phyloP scores from a whole-genome alignment of 2,113 vertebrate species.

The Vidua macroura region DNA sequence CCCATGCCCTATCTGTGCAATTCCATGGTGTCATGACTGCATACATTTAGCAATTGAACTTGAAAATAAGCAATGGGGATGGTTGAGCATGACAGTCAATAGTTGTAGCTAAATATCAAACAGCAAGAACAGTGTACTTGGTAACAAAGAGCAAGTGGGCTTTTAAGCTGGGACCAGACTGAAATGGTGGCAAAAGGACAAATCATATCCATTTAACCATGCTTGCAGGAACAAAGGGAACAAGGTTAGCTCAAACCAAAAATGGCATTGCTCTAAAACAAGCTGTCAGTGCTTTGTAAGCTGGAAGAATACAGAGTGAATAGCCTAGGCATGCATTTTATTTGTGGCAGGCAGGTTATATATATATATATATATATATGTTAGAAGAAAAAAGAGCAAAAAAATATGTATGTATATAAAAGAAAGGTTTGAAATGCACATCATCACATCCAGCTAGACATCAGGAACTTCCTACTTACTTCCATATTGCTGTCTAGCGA shows the following conservation, averaged over 20 bases:
- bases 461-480: constrained; percentile 90
- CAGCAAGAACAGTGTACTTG: constrained; percentile 61
- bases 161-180: constrained; percentile 62
- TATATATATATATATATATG: constrained; percentile 61
- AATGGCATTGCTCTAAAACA: constrained; percentile 73
- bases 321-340: constrained; percentile 91
- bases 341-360: constrained; percentile 78
- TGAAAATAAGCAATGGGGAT: constrained; percentile 67
- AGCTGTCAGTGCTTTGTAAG: constrained; percentile 74
- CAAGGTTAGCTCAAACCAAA: constrained; percentile 73
- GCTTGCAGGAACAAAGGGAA: constrained; percentile 80
- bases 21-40: constrained; percentile 73
- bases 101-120: constrained; percentile 56
- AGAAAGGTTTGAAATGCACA: constrained; percentile 80
- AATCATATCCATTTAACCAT: constrained; percentile 83
- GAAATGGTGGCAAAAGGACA: constrained; percentile 67
- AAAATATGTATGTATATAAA: constrained; percentile 69
- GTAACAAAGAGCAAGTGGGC: constrained; percentile 67
- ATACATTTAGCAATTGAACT: constrained; percentile 71
- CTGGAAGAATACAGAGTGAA: constrained; percentile 77
- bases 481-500: constrained; percentile 99
- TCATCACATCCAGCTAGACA: constrained; percentile 84
- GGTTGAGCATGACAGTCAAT: constrained; percentile 60
- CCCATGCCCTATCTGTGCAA: constrained; percentile 71
- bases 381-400: constrained; percentile 75